Conservation (phyloP, 1,140 invertebrate genomes). For the Heterodera carotae region DNA sequence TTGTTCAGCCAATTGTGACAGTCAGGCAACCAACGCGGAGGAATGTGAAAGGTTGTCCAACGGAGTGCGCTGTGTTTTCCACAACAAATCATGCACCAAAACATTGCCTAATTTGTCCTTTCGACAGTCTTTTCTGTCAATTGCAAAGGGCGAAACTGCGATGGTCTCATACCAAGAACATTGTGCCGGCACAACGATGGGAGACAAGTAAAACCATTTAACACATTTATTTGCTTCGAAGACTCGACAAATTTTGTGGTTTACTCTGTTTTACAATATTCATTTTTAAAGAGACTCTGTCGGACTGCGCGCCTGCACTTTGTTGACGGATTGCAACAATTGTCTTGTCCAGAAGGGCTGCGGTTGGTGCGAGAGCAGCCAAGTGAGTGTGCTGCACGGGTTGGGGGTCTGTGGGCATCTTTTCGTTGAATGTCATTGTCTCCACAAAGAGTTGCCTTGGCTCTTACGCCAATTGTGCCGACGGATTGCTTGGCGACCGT, state of each 20-base stretch:
- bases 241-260: neutral
- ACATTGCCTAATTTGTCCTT: slow-evolving; percentile 51
- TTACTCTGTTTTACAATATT: neutral
- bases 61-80: slow-evolving; percentile 58
- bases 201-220: neutral
- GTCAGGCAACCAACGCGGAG: slow-evolving; percentile 38
- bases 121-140: slow-evolving; percentile 47
- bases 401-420: too few species aligned
- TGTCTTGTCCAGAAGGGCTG: slow-evolving; percentile 48
- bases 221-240: too few species aligned
- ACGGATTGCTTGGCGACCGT: slow-evolving; percentile 45
- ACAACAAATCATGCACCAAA: slow-evolving; percentile 46
- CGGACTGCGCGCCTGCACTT: slow-evolving; percentile 31
- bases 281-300: slow-evolving; percentile 1
- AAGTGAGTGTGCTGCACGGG: neutral
- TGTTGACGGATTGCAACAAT: slow-evolving; percentile 48
- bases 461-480: slow-evolving; percentile 42
- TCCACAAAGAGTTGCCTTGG: slow-evolving; percentile 21
- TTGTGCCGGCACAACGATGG: slow-evolving; percentile 28
- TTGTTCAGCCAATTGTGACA: slow-evolving; percentile 50
- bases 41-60: slow-evolving; percentile 54
- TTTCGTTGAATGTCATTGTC: too few species aligned
- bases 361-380: slow-evolving; percentile 53
- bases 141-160: slow-evolving; percentile 21
- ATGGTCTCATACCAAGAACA: slow-evolving; percentile 28